Evolutionary conservation across 2,888 invertebrate species (phyloP), one percentile per base, ranked within the genome.

Genomic region (Ochropleura plecta): DNA sequence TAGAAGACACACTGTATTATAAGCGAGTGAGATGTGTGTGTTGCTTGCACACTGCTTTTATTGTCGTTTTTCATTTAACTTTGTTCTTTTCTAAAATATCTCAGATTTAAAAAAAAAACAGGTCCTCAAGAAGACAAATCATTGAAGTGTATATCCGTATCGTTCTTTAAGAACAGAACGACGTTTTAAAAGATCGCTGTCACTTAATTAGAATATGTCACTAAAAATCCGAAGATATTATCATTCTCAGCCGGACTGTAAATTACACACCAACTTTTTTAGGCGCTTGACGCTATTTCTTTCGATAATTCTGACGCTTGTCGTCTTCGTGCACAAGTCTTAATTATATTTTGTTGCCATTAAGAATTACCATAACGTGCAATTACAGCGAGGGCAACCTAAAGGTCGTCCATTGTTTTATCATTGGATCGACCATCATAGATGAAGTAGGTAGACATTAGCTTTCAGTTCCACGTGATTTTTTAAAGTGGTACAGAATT

Each of bases 321-420:
- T 42, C 16, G n/a, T 46, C 49, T 42, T 59, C 49, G 18, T 59
- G 10, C 20, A 20, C 8, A 51, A 46, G 49, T 7, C 53, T 12
- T 30, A 46, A 53, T 67, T 67, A 59, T 46, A 44, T 30, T 57
- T 57, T 5, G 18, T 46, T 48, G 40, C 14, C 44, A 42, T 12
- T 12, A 2, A 16, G 40, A 42, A 42, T 60, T 71, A 71, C 48
- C 55, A 55, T 48, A 53, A 30, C 30, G 44, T 62, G 40, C 20
- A 63, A 66, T 79, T 70, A 79, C 10, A 5, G 10, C 40, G 44
- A 78, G 30, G 30, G 20, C 40, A 49, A 30, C n/a, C 4, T 44
- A 16, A 66, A 65, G 57, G 49, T 57, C 62, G 12, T 64, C n/a
- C 64, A 74, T 70, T 76, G 77, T 77, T 70, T 76, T 51, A 12